Percentiles rank a stretch among this genome's conserved stretches.
These are phyloP conservation scores for Orthosia gothica DNA, from an alignment of 2,888 invertebrate genomes.

Conservation along the genomic window DNA sequence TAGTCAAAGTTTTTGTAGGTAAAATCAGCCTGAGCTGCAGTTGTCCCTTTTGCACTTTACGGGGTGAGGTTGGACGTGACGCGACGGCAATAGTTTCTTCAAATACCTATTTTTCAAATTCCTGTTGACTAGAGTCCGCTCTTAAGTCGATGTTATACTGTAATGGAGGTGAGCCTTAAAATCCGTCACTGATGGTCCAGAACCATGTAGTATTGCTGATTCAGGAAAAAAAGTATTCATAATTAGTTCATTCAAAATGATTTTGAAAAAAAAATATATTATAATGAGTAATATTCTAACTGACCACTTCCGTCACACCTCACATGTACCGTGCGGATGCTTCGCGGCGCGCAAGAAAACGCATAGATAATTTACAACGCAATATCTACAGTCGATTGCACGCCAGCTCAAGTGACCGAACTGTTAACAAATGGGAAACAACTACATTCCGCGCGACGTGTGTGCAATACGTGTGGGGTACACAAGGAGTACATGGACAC, in stretches of 20 bases:
- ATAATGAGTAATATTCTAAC: too few species aligned
- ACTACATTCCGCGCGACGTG: constrained; percentile 23
- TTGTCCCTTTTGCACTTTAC: too few species aligned
- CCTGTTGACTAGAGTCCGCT: too few species aligned
- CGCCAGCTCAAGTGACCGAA: constrained; percentile 47
- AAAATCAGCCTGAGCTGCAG: too few species aligned
- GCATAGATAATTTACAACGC: constrained; percentile 44
- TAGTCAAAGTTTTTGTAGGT: too few species aligned
- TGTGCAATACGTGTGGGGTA: constrained; percentile 25
- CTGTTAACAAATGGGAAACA: constrained; percentile 57
- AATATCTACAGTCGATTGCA: constrained; percentile 48
- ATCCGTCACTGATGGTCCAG: neutral
- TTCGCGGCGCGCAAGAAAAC: constrained; percentile 50
- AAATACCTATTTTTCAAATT: too few species aligned
- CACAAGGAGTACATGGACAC: neutral
- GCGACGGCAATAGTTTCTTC: too few species aligned
- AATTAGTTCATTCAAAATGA: too few species aligned
- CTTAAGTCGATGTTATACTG: too few species aligned
- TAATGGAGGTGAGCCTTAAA: neutral
- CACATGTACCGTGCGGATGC: constrained; percentile 44
- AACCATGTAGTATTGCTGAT: neutral
- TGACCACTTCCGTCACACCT: constrained; percentile 17
- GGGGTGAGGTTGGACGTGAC: too few species aligned
- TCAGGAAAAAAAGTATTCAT: too few species aligned
- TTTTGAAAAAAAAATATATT: too few species aligned